A percentile compares a stretch with the other conserved stretches of the same genome.
Conservation (phyloP, 2,797 vertebrate genomes). For the Fundulus diaphanus region DNA sequence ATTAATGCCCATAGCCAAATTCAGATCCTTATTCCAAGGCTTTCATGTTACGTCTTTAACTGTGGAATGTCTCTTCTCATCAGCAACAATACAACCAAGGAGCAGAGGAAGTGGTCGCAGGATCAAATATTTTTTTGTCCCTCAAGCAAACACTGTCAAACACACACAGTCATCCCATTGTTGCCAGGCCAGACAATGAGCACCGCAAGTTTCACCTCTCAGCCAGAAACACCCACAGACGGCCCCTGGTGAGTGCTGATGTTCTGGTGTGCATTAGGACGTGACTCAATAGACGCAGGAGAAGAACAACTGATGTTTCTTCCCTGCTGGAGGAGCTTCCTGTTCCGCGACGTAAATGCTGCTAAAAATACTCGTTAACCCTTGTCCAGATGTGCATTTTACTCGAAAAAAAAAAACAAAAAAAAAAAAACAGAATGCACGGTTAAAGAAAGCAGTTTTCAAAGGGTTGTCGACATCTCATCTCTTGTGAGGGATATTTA, state of each 20-base stretch:
- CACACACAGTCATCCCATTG: slow-evolving; percentile 57
- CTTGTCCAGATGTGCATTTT: slow-evolving; percentile 77
- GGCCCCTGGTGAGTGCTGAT: slow-evolving; percentile 38
- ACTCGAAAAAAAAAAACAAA: slow-evolving; percentile 37
- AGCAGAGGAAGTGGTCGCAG: slow-evolving; percentile 59
- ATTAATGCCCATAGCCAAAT: slow-evolving; percentile 7
- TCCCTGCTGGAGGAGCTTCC: slow-evolving; percentile 74
- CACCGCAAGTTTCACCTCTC: slow-evolving; percentile 52
- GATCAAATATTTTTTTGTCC: slow-evolving; percentile 59
- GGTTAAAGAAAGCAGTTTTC: slow-evolving; percentile 4
- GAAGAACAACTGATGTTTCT: slow-evolving; percentile 62
- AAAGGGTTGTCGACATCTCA: neutral
- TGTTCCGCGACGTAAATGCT: slow-evolving; percentile 70
- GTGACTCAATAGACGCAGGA: slow-evolving; percentile 39
- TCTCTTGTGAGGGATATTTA: slow-evolving; percentile 11
- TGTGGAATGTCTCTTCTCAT: slow-evolving; percentile 41
- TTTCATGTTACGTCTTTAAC: slow-evolving; percentile 61
- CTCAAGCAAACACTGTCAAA: slow-evolving; percentile 30
- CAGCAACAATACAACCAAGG: slow-evolving; percentile 55
- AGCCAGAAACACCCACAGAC: slow-evolving; percentile 46
- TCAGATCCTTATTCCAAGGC: slow-evolving; percentile 36
- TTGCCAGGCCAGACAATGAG: slow-evolving; percentile 54
- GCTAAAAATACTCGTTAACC: slow-evolving; percentile 81
- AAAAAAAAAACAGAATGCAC: slow-evolving; percentile 29
- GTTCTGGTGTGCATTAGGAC: slow-evolving; percentile 73